Evolutionary conservation across 1,140 invertebrate genomes (phyloP), one percentile per base, ranked within the genome.

Genomic region (Zaprionus inermis): DNA sequence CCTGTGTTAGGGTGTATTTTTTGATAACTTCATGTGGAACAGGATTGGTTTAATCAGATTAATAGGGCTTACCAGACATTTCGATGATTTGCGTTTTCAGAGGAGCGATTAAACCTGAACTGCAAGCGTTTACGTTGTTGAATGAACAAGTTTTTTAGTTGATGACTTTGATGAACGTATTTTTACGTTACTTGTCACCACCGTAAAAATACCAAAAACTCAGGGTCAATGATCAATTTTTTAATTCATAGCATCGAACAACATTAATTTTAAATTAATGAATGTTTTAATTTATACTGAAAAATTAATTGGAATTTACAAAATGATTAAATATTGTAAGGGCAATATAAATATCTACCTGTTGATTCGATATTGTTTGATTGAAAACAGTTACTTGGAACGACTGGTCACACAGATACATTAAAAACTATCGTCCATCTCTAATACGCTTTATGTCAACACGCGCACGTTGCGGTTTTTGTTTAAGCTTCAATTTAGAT

Each of bases 1-100:
- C 89, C 95, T 96, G 67, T 18, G 57, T 44, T 46, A 30, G 20
- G 20, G 16, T 46, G 5, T 38, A 34, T 22, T 22, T 18, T 14
- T 24, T 46, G 18, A 59, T 89, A 79, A 88, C 64, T 54, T 70
- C 78, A 78, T 64, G 22, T 4, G 5, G 38, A 9, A 44, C 38
- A 58, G 69, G 63, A 72, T 46, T 36, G 14, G 36, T 30, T 34
- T 24, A 22, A 49, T 44, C 0, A 1, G 5, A 20, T 14, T 36
- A 59, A 22, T 70, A n/a, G n/a, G 3, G 71, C 73, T 76, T 67
- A 82, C 83, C 83, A 56, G 83, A 83, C 82, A 86, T 86, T 32
- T 59, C 69, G 12, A 46, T 75, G n/a, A 36, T 69, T 64, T 46
- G 52, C 69, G 61, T 52, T 58, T 55, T 41, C 9, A 41, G 41